phyloP scores from a whole-genome alignment of 2,888 invertebrate species.

The Cactoblastis cactorum region DNA sequence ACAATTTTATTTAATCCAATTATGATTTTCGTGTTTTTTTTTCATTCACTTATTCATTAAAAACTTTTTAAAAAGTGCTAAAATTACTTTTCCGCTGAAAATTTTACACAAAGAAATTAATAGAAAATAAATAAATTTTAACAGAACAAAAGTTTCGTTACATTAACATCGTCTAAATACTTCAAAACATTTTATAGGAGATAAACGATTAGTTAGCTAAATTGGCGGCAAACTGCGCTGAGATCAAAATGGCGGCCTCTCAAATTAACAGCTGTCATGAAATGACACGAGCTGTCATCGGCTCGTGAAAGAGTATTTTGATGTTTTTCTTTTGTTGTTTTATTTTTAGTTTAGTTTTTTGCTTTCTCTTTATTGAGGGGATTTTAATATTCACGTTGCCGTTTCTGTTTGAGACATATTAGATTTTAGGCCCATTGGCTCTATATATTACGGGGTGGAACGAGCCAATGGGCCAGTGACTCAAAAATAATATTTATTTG shows the following conservation, averaged over 20 bases:
- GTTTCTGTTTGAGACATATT: background rate
- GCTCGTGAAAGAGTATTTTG: conserved; percentile 18
- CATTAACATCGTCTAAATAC: background rate
- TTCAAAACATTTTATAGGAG: conserved; percentile 10
- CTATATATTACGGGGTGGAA: too few species aligned
- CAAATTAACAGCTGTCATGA: conserved; percentile 36
- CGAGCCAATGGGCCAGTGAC: too few species aligned
- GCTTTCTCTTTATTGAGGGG: background rate
- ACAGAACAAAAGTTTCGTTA: background rate
- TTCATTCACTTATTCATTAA: too few species aligned
- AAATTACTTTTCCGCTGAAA: too few species aligned
- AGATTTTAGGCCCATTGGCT: too few species aligned
- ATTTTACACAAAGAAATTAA: too few species aligned
- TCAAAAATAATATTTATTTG: too few species aligned
- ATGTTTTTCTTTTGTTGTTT: conserved; percentile 3
- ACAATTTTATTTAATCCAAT: too few species aligned
- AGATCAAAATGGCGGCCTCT: conserved; percentile 41
- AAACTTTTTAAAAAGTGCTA: too few species aligned
- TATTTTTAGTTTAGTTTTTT: background rate
- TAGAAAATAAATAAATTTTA: too few species aligned
- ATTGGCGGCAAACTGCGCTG: conserved; percentile 32
- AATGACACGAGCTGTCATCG: conserved; percentile 28
- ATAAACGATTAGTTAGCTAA: conserved; percentile 19
- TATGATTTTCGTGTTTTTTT: too few species aligned
- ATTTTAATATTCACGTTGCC: background rate